Evolutionary conservation across 2,113 vertebrate genomes (phyloP).

Genomic region (Naja naja): DNA sequence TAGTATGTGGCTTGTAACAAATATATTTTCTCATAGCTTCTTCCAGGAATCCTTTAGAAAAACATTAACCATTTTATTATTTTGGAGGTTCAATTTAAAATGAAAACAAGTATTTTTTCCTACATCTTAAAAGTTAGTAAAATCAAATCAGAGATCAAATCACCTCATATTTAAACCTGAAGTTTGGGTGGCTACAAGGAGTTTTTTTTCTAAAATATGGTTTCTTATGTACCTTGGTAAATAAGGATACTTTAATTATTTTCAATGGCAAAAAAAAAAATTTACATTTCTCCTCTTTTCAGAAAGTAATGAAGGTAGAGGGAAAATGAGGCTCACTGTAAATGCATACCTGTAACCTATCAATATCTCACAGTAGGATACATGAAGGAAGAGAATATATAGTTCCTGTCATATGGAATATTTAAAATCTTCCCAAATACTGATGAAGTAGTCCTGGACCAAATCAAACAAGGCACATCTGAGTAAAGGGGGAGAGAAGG

Average conservation of each 20-base stretch:
- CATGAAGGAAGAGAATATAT: background rate
- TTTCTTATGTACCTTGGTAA: background rate
- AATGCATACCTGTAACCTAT: background rate
- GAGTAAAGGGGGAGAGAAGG: background rate
- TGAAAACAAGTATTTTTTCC: background rate
- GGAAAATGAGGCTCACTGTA: background rate
- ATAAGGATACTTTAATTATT: background rate
- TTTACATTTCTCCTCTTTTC: background rate
- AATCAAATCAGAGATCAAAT: background rate
- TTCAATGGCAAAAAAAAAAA: background rate
- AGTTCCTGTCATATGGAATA: background rate
- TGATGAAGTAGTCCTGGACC: background rate
- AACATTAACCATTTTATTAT: background rate
- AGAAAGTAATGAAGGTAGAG: background rate
- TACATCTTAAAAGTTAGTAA: background rate
- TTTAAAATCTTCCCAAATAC: background rate
- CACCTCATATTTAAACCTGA: background rate
- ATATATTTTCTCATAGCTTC: constrained; percentile 20
- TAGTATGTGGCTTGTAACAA: background rate
- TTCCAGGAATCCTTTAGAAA: background rate
- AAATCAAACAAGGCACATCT: background rate
- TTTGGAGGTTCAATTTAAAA: background rate
- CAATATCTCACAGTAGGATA: background rate
- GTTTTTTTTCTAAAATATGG: background rate
- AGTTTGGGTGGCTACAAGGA: background rate